Evolutionary conservation across 2,797 vertebrate genomes (phyloP).

Genomic region (Acrocephalus scirpaceus): DNA sequence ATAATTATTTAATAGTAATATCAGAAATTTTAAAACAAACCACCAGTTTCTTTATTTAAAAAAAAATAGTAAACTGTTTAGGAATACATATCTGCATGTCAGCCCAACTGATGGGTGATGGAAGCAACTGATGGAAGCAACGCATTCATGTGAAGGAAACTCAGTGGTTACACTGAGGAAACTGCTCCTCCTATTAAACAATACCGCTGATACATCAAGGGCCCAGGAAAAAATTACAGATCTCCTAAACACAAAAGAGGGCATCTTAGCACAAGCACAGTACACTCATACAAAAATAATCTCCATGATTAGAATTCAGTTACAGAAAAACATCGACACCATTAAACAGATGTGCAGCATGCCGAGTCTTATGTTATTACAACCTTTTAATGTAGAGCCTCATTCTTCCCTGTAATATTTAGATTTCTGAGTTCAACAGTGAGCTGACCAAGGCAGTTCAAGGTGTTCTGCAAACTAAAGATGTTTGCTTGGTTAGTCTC

Average conservation of each 20-base stretch:
- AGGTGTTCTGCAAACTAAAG: not conserved
- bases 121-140: no score
- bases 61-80: not conserved
- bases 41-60: not conserved
- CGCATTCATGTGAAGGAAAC: not conserved
- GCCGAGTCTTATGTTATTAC: not conserved
- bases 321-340: not conserved
- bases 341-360: not conserved
- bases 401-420: not conserved
- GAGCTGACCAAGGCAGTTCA: not conserved
- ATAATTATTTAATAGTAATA: not conserved
- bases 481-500: not conserved
- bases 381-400: not conserved
- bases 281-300: not conserved
- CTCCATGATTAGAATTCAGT: not conserved
- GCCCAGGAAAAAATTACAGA: not conserved
- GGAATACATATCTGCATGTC: not conserved
- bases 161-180: not conserved
- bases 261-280: not conserved
- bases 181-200: not conserved
- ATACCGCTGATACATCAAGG: not conserved
- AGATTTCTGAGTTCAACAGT: not conserved
- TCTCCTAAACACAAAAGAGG: not conserved
- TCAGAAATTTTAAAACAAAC: not conserved
- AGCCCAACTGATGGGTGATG: not conserved